These are phyloP conservation scores for Salarias fasciatus DNA, from an alignment of 2,797 vertebrate species.

Conservation along the genomic window DNA sequence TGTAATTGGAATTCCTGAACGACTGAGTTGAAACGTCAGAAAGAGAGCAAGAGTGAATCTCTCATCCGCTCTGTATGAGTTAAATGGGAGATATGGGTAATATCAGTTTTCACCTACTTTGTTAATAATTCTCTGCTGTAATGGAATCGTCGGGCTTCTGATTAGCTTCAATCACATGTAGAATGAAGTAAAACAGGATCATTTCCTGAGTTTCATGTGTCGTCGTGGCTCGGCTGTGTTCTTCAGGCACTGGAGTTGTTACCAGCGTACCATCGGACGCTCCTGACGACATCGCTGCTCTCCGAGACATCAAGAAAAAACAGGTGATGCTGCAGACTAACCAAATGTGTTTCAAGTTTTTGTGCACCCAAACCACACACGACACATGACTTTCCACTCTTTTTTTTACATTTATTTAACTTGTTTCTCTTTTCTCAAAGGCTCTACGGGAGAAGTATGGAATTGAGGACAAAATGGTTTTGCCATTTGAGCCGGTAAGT, in stretches of 20 bases:
- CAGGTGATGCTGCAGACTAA: constrained; percentile 77
- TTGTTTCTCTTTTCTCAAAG: constrained; percentile 69
- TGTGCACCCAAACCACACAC: no score
- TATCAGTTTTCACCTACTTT: constrained; percentile 2
- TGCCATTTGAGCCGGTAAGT: constrained; percentile 96
- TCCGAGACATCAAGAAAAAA: constrained; percentile 97
- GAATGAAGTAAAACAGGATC: constrained; percentile 2
- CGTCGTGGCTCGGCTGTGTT: constrained; percentile 9
- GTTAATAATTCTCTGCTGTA: no score
- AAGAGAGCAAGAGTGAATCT: constrained; percentile 16
- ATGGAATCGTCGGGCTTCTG: no score
- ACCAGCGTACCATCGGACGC: constrained; percentile 97
- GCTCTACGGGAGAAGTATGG: constrained; percentile 93
- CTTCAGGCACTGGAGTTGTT: constrained; percentile 92
- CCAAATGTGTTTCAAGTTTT: no score
- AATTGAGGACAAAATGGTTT: constrained; percentile 96
- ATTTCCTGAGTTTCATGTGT: background rate
- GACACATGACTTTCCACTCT: no score
- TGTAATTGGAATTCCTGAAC: constrained; percentile 32
- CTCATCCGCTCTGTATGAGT: background rate
- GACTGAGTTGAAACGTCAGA: constrained; percentile 34
- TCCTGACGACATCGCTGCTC: constrained; percentile 94
- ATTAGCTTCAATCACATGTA: no score
- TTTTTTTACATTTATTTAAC: background rate
- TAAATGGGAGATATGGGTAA: background rate